phyloP scores from a whole-genome alignment of 2,797 vertebrate species.

The Neosilurus hyrtlii region DNA sequence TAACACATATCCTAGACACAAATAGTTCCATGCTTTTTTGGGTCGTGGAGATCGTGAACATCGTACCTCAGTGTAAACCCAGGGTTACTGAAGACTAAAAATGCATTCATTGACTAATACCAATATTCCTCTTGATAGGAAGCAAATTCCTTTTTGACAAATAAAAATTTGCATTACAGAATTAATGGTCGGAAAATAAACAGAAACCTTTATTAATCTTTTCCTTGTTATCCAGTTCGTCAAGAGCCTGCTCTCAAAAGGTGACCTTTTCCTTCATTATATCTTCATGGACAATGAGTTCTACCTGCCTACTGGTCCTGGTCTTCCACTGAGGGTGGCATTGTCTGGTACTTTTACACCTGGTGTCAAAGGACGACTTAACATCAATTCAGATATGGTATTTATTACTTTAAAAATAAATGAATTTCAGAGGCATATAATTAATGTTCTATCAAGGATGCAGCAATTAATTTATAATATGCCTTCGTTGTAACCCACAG shows the following conservation, averaged over 20 bases:
- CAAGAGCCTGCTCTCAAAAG: slow-evolving; percentile 73
- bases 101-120: neutral
- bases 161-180: neutral
- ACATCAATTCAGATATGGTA: slow-evolving; percentile 71
- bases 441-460: neutral
- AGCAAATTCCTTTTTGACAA: neutral
- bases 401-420: neutral
- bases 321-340: slow-evolving; percentile 85
- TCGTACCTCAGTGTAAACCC: no score
- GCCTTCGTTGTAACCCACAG: slow-evolving; percentile 54
- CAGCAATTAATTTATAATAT: neutral
- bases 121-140: neutral
- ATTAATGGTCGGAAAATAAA: neutral
- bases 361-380: slow-evolving; percentile 80
- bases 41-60: no score
- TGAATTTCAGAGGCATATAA: neutral
- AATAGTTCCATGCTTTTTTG: no score
- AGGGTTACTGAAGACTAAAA: neutral
- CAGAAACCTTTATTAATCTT: neutral
- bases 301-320: slow-evolving; percentile 86
- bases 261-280: slow-evolving; percentile 87
- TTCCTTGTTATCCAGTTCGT: slow-evolving; percentile 68
- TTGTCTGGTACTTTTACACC: slow-evolving; percentile 85
- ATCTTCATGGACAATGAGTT: slow-evolving; percentile 96
- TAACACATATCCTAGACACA: neutral